Base-by-base conservation (phyloP, 2,113 vertebrate genomes). In the Spheniscus mendiculus region DNA sequence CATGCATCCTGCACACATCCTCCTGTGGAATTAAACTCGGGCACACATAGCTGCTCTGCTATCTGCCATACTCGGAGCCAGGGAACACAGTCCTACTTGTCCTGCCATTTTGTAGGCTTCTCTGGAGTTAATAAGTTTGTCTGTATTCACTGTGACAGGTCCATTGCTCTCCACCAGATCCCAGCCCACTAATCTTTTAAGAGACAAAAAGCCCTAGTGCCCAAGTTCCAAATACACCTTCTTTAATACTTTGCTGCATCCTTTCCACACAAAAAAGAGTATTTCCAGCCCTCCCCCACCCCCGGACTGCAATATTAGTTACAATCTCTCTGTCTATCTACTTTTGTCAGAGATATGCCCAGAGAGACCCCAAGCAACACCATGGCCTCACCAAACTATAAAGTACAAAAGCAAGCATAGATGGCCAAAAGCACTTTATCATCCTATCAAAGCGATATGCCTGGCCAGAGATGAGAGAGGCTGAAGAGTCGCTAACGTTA, bases 121-220 rank as follows among this genome's bases (percentile, higher is more conserved):
- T 49, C 29, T 30, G 30, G 58, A 90, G 32, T 30, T 17, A 72
- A 6, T 27, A 49, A 34, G 44, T 73, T 76, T 81, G 42, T 61
- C 44, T 0, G 0, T 6, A 55, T 12, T 66, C 40, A n/a, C 10
- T 66, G 61, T 59, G 27, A 71, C 29, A 62, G 42, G 8, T 32
- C 11, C 38, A 16, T 32, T 63, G 47, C 27, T 74, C 34, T 62
- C 25, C 19, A 55, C 27, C 53, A 81, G 44, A 49, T 63, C 22
- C 38, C 65, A 86, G 9, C 22, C 71, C 38, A 79, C 47, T 19
- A 45, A 93, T 30, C 74, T 77, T 76, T 38, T 15, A 61, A 61
- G 29, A 58, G 38, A 76, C 11, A 83, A 78, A 44, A 85, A 44
- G 0, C 16, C 18, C 53, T 45, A 55, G 72, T 1, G 6, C 2